These are phyloP conservation scores for Nephotettix cincticeps DNA, from an alignment of 1,140 invertebrate species.

Conservation along the genomic window DNA sequence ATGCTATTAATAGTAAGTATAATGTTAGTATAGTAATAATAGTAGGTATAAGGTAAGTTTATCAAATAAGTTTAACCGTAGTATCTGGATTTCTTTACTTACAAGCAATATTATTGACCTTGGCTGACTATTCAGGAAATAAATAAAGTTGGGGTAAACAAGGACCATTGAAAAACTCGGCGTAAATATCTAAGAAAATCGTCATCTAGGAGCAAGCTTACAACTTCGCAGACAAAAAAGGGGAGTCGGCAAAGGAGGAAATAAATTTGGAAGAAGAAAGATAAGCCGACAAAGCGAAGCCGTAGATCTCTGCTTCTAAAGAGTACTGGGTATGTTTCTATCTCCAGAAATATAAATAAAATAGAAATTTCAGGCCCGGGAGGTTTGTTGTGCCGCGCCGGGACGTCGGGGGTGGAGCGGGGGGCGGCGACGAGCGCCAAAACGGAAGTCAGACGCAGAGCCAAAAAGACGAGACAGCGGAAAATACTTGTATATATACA, in stretches of 20 bases:
- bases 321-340: constrained; percentile 13
- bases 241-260: background rate
- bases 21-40: too few species aligned
- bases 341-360: constrained; percentile 19
- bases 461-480: constrained; percentile 21
- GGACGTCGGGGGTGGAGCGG: background rate
- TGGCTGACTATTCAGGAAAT: too few species aligned
- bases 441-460: constrained; percentile 15
- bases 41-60: too few species aligned
- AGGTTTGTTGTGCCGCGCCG: constrained; percentile 3
- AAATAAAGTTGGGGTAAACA: too few species aligned
- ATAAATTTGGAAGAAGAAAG: constrained; percentile 6
- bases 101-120: too few species aligned
- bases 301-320: background rate
- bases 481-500: constrained; percentile 17
- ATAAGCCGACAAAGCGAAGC: constrained; percentile 18
- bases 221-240: constrained; percentile 1
- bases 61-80: too few species aligned
- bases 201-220: background rate
- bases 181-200: background rate
- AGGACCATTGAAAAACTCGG: too few species aligned
- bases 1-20: too few species aligned
- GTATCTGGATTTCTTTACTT: too few species aligned
- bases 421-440: constrained; percentile 7
- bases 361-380: background rate